Evolutionary conservation across 2,113 vertebrate genomes (phyloP), one percentile per base, ranked within the genome.

Genomic region (Montifringilla adamsi): DNA sequence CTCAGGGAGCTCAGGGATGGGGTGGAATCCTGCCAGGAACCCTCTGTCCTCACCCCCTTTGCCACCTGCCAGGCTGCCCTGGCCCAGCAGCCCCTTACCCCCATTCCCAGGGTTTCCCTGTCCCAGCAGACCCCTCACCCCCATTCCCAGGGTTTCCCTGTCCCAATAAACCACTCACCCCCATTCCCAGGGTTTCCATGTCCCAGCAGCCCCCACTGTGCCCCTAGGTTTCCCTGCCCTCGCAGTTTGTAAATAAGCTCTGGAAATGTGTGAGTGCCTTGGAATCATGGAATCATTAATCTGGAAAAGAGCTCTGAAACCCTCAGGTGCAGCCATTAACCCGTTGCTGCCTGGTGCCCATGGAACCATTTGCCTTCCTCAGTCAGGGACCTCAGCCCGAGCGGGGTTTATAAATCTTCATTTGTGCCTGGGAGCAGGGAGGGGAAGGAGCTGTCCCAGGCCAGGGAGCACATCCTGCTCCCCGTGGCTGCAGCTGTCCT

Each of bases 151-250:
- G 20, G 27, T 9, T 52, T 23, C 35, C 15, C 0, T 23, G 14
- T 7, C 4, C 46, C 46, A 28, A 0, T 0, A 28, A 12, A 12
- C 12, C 18, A 13, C 33, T 15, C 33, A 35, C 2, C 47, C 8
- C 26, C 26, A 50, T 37, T 50, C 66, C n/a, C 18, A 69, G 4
- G n/a, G 18, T 9, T 39, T 52, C 67, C 6, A 0, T 39, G 20
- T 22, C 4, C 28, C 20, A 56, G 31, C 20, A 56, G 55, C 33
- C 20, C 55, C 31, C 49, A 0, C 15, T 0, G 0, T 41, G 24
- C 26, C 33, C 31, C 2, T 1, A 55, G 14, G 43, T 49, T 53
- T 44, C n/a, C 21, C 7, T 43, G 43, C 43, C 47, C 35, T 55
- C 39, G 13, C 9, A 11, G 22, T 50, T 33, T 84, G 50, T 70